Evolutionary conservation across 37 sponge, comb jelly and placozoan genomes (phyloP), one percentile per base, ranked within the genome.

Genomic region (Chondrilla cf. caribensis): DNA sequence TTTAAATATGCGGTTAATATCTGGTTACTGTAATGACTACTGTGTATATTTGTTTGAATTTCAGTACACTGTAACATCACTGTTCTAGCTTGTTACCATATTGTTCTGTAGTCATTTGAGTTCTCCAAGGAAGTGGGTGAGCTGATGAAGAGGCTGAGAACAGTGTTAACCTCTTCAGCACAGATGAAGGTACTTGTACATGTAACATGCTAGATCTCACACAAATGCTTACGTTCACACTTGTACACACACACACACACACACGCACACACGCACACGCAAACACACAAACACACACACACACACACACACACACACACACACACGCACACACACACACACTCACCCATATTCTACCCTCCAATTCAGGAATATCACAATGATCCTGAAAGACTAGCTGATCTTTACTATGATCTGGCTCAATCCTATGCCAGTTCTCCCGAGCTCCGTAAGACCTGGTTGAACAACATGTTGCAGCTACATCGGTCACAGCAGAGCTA

Each of bases 331-430:
- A 81, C 62, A 81, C 81, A 81, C 62, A 81, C 81, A 81, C 62
- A 59, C 64, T 18, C 68, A 3, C 68, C 33, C 24, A 28, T 33
- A 1, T 28, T 26, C 32, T 4, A 18, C 60, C n/a, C 36, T 9
- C 33, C 29, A 39, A 24, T 72, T 17, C 81, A 94, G 95, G 83
- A 89, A 22, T 90, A 94, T 58, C 84, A 88, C 78, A 82, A 83
- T 83, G 97, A 97, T 73, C 93, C 87, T 0, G 97, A 94, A 78
- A 84, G 85, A 79, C 85, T 97, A 60, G 82, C 92, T 37, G 95
- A 97, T 64, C 88, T 94, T 29, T 90, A 97, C 82, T 97, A 92
- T 77, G 92, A 62, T 54, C 85, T 97, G 65, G 95, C 97, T 41
- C 82, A 92, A 65, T 90, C 89, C 55, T 93, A 91, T 54, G 83